A percentile compares a stretch with the other conserved stretches of the same genome.
These are phyloP conservation scores for Ptycholaimellus sp. DNA, from an alignment of 2,888 invertebrate genomes.

Conservation along the genomic window DNA sequence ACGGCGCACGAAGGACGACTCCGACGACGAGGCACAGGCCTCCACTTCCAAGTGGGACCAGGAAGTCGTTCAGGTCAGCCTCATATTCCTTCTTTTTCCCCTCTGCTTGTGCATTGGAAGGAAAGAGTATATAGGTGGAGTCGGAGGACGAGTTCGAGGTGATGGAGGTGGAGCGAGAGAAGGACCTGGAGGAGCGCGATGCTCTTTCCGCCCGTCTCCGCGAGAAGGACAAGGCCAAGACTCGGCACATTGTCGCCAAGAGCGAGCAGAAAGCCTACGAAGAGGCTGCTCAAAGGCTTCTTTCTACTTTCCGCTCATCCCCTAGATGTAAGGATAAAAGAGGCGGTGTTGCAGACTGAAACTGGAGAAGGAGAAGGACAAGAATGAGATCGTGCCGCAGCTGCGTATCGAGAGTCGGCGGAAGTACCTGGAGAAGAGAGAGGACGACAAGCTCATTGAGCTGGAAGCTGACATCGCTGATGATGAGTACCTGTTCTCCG, in stretches of 20 bases:
- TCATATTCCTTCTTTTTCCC: too few relatives aligned
- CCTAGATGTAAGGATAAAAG: too few relatives aligned
- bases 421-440: constrained; percentile 77
- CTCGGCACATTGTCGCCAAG: constrained; percentile 43
- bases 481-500: constrained; percentile 79
- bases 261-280: constrained; percentile 32
- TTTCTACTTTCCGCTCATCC: too few relatives aligned
- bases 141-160: constrained; percentile 10
- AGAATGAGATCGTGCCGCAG: constrained; percentile 61
- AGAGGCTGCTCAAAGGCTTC: constrained; percentile 70
- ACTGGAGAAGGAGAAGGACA: constrained; percentile 5
- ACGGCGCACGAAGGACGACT: constrained; percentile 3
- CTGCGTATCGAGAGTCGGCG: constrained; percentile 67
- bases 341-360: constrained; percentile 11
- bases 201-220: constrained; percentile 69
- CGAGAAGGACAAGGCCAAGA: constrained; percentile 62
- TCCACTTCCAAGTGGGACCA: background rate
- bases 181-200: constrained; percentile 68
- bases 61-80: too few relatives aligned
- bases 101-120: too few relatives aligned
- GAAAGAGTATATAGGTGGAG: too few relatives aligned
- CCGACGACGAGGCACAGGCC: background rate
- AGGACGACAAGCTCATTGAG: constrained; percentile 81
- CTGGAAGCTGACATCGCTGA: constrained; percentile 78
- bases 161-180: constrained; percentile 26